phyloP scores from a whole-genome alignment of 2,888 invertebrate genomes.

The Buathra laborator region DNA sequence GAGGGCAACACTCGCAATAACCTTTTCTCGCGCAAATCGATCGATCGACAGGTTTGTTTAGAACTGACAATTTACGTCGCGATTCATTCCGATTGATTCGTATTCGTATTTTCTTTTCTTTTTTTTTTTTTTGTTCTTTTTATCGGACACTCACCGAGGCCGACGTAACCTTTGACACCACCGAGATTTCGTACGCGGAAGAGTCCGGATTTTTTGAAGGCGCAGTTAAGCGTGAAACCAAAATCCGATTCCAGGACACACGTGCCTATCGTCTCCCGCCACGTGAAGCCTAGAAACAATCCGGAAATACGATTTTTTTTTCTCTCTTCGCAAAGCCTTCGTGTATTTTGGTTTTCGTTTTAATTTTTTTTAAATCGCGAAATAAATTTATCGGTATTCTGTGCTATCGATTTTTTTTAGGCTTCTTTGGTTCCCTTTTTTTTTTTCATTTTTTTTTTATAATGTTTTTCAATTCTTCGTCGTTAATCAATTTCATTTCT shows the following conservation, averaged over 20 bases:
- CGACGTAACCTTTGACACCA: conserved; percentile 95
- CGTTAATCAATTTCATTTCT: not conserved
- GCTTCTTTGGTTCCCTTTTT: not conserved
- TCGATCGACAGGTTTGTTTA: conserved; percentile 21
- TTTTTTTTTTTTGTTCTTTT: conserved; percentile 33
- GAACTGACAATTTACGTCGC: too few relatives aligned
- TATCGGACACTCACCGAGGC: conserved; percentile 90
- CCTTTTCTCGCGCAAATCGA: not conserved
- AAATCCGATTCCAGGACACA: conserved; percentile 96
- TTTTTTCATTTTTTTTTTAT: not conserved
- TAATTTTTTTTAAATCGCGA: conserved; percentile 14
- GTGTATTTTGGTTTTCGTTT: not conserved
- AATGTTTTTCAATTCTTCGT: not conserved
- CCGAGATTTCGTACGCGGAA: conserved; percentile 96
- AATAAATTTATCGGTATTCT: conserved; percentile 72
- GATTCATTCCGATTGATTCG: not conserved
- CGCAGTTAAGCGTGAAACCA: conserved; percentile 96
- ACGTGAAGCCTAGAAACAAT: conserved; percentile 87
- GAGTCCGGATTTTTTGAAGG: conserved; percentile 96
- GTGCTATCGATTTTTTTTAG: conserved; percentile 78
- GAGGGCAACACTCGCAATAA: conserved; percentile 6
- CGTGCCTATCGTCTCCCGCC: conserved; percentile 90
- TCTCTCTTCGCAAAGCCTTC: conserved; percentile 31
- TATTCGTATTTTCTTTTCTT: conserved; percentile 16
- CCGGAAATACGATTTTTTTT: conserved; percentile 68